A percentile compares a stretch with the other conserved stretches of the same genome.
Conservation (phyloP, 2,888 invertebrate genomes). For the Dexiosoma caninum region DNA sequence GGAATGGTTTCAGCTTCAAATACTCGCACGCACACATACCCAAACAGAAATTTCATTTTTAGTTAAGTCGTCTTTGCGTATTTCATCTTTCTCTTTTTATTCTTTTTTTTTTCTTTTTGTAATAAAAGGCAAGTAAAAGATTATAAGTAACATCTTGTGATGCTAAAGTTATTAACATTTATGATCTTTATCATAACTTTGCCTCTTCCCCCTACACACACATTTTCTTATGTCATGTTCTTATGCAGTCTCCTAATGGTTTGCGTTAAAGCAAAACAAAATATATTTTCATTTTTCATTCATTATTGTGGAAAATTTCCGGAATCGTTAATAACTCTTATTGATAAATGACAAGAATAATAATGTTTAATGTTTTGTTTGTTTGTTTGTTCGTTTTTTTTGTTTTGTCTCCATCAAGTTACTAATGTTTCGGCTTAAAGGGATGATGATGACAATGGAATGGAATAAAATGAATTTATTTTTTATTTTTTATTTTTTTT, state of each 20-base stretch:
- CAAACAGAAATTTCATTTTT: not conserved
- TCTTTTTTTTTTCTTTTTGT: not conserved
- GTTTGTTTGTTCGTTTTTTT: not conserved
- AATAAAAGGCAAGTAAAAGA: constrained; percentile 7
- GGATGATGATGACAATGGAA: not conserved
- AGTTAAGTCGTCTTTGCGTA: not conserved
- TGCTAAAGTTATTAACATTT: constrained; percentile 54
- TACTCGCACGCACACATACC: too few relatives aligned
- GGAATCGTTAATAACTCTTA: constrained; percentile 59
- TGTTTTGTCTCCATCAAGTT: not conserved
- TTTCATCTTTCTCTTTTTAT: not conserved
- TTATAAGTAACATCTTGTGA: constrained; percentile 51
- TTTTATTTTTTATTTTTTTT: not conserved
- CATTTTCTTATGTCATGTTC: not conserved
- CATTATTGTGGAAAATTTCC: constrained; percentile 36
- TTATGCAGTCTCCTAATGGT: not conserved
- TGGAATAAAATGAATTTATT: not conserved
- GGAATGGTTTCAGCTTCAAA: not conserved
- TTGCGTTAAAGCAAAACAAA: not conserved
- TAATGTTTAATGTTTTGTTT: constrained; percentile 32
- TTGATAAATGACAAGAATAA: constrained; percentile 56
- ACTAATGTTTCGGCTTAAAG: not conserved
- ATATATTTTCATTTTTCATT: constrained; percentile 8
- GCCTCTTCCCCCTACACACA: not conserved
- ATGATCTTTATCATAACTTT: constrained; percentile 24